Percentiles rank a stretch among this genome's conserved stretches.
phyloP scores from a whole-genome alignment of 2,797 vertebrate genomes.

The Tapera naevia region DNA sequence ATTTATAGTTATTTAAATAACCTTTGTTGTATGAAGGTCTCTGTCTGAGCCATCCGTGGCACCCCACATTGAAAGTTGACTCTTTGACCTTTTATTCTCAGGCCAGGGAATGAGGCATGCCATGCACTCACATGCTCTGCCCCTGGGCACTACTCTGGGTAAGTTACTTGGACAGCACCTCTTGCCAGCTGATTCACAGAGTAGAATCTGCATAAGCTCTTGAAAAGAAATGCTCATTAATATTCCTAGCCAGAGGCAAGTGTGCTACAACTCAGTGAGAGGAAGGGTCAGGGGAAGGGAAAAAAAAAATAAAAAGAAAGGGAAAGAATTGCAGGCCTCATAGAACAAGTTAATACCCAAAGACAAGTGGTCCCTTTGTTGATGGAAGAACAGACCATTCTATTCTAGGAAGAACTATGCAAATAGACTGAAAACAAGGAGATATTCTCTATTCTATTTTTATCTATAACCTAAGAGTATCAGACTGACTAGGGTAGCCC shows the following conservation, averaged over 20 bases:
- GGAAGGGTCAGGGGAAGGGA: conserved; percentile 24
- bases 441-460: conserved; percentile 61
- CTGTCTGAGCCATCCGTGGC: conserved; percentile 13
- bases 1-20: conserved; percentile 49
- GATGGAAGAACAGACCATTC: conserved; percentile 24
- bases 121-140: not conserved
- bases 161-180: conserved; percentile 57
- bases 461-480: conserved; percentile 49
- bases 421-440: conserved; percentile 53
- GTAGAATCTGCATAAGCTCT: conserved; percentile 62
- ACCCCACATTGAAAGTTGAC: conserved; percentile 15
- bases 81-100: conserved; percentile 61
- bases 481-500: not conserved
- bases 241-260: conserved; percentile 67
- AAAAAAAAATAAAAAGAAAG: not conserved
- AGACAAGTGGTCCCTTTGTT: conserved; percentile 64
- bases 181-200: conserved; percentile 58
- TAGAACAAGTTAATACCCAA: conserved; percentile 33
- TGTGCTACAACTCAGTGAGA: conserved; percentile 56
- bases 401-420: conserved; percentile 36
- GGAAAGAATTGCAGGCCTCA: conserved; percentile 50
- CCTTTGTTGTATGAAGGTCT: conserved; percentile 11
- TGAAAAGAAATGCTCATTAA: conserved; percentile 68
- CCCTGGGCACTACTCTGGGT: conserved; percentile 40
- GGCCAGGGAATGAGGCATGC: conserved; percentile 23